Evolutionary conservation across 2,113 vertebrate genomes (phyloP).

Genomic region (Ardeotis arabs): DNA sequence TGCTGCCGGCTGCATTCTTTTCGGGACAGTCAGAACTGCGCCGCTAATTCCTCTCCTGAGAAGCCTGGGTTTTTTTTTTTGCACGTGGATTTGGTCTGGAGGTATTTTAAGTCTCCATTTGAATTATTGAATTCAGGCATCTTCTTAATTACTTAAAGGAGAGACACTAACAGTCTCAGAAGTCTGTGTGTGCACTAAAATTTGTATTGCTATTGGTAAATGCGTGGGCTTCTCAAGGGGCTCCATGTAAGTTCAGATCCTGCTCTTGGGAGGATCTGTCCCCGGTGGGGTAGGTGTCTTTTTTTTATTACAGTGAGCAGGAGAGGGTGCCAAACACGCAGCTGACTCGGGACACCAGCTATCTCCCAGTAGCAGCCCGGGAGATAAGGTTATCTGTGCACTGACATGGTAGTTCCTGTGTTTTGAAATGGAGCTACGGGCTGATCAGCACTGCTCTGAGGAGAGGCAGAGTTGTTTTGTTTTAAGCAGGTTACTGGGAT

Average conservation of each 20-base stretch:
- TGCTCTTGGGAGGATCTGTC: not conserved
- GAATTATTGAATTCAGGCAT: not conserved
- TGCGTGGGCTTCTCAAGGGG: not conserved
- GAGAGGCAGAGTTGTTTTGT: not conserved
- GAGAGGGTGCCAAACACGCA: not conserved
- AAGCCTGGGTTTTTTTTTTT: not conserved
- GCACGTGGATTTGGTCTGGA: not conserved
- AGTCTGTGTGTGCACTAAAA: not conserved
- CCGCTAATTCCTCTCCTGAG: not conserved
- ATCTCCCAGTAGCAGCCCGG: not conserved
- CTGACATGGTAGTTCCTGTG: not conserved
- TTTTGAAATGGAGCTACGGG: not conserved
- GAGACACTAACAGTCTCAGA: not conserved
- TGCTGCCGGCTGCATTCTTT: not conserved
- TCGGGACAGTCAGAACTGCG: not conserved
- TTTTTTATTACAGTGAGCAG: not conserved
- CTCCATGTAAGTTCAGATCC: accelerated
- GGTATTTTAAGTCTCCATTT: not conserved
- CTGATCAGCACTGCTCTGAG: accelerated
- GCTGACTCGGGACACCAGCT: not conserved
- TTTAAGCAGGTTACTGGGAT: not conserved
- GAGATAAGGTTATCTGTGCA: not conserved
- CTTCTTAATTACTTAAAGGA: not conserved
- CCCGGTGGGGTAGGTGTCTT: not conserved
- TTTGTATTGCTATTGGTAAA: accelerated